Evolutionary conservation across 2,888 invertebrate genomes (phyloP), one percentile per base, ranked within the genome.

Genomic region (Lasiommata megera): DNA sequence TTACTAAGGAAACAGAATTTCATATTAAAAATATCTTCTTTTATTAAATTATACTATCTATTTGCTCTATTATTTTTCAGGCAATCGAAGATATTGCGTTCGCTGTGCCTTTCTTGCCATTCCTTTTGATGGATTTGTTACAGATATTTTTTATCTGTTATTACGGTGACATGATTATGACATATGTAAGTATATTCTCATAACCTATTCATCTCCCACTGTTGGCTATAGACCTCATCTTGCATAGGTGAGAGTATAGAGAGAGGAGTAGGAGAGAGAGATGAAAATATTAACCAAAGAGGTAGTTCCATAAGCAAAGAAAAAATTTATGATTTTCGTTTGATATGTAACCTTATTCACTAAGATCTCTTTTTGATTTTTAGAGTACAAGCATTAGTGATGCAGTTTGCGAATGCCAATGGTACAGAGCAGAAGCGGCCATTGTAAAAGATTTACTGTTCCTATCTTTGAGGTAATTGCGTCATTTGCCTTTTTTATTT

Each of bases 91-190:
- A 75, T 41, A 51, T 72, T n/a, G 58, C 70, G 14, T 47, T 74
- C 34, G 72, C 73, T 60, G 60, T 67, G 3, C 77, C 80, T 5
- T 84, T 80, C 57, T 62, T 73, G 2, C 51, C 66, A 6, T 81
- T 82, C 57, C 65, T 82, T 1, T 38, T 62, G 3, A 65, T 76
- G 60, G 74, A 73, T n/a, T 64, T 75, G 38, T 47, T 76, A 9
- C 83, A 84, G 68, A 76, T 80, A 66, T 83, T 69, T 64, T 63
- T 78, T 3, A 66, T 80, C 18, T 84, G 83, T 63, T 80, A 79
- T 63, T 83, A 74, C 38, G 79, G 84, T 6, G 80, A 82, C 61
- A 60, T 70, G 31, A 57, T 84, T 8, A 79, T 76, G 65, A 66
- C 64, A 61, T 74, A 79, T 34, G 84, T 82, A 65, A 77, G 79